Conservation (phyloP, 2,113 vertebrate species). For the Cyrtonyx montezumae region DNA sequence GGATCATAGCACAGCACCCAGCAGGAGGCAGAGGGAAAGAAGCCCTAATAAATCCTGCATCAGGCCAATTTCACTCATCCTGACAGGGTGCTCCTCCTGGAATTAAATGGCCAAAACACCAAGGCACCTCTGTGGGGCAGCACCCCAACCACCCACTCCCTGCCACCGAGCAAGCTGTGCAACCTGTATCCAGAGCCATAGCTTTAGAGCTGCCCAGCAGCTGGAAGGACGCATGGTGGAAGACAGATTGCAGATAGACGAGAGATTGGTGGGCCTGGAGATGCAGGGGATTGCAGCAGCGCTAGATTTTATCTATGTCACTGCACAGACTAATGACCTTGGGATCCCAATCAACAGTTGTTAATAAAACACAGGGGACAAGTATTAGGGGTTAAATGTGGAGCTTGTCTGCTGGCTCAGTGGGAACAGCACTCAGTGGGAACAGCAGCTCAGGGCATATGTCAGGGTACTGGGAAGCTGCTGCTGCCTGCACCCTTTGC, state of each 20-base stretch:
- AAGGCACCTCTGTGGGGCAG: neutral
- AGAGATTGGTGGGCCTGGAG: neutral
- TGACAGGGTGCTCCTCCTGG: conserved; percentile 46
- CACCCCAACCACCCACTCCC: neutral
- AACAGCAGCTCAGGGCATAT: neutral
- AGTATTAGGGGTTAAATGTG: neutral
- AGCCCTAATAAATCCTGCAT: conserved; percentile 75
- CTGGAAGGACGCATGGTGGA: neutral
- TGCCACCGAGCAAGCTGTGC: neutral
- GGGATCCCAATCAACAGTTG: conserved; percentile 25
- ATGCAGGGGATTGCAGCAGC: neutral
- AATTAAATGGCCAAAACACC: conserved; percentile 27
- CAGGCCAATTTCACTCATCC: conserved; percentile 25
- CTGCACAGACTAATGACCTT: neutral
- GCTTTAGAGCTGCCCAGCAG: too few species aligned
- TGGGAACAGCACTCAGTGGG: neutral
- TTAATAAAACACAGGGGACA: neutral
- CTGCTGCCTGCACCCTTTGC: neutral
- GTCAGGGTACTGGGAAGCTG: neutral
- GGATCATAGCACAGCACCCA: conserved; percentile 66
- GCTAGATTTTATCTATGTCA: conserved; percentile 15
- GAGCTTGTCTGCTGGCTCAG: neutral
- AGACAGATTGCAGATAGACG: neutral
- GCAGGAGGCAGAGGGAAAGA: conserved; percentile 67
- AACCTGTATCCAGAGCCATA: neutral